Base-by-base conservation (phyloP, 2,888 invertebrate species). In the Girardia tigrina region DNA sequence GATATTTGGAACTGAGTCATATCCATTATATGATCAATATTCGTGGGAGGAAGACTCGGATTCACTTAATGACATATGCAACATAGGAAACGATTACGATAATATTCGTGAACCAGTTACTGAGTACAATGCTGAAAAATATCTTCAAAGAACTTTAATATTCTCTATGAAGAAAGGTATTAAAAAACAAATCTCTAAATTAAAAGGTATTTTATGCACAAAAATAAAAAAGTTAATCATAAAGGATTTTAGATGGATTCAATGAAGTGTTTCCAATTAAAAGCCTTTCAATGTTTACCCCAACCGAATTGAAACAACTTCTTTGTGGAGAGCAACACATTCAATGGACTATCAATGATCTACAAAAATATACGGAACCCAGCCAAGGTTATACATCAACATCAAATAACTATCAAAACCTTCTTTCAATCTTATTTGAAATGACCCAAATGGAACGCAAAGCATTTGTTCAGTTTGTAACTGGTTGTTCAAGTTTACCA, bases 391-490 rank as follows among this genome's bases (percentile, higher is more conserved):
- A 70, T 27, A 28, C 56, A 27, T 2, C 20, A 20, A 26, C 72
- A 36, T 28, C 42, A 84, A 91, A 91, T 83, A 94, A 94, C 42
- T 95, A 95, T 87, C 88, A 91, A 83, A 88, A 92, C 77, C 91
- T 97, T 80, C 92, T 94, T 77, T 94, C 93, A 81, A 95, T 98
- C 75, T 86, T 99, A 81, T 88, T 91, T 80, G 90, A 90, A 80
- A 90, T 99, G 88, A 89, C 89, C 75, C 89, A 91, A 28, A 89
- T 90, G 81, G 95, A 99, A 85, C 88, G 95, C 77, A 98, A 97
- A 86, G 90, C 93, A 72, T 98, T 99, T 87, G 88, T 98, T 78
- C 97, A 98, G 87, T 98, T 98, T 85, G 93, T 97, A 71, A 98
- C 98, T 0, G 98, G 98, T 75, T 98, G 97, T 87, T 94, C 94